Evolutionary conservation across 2,797 vertebrate species (phyloP).

Genomic region (Parauchenoglanis punctatus): DNA sequence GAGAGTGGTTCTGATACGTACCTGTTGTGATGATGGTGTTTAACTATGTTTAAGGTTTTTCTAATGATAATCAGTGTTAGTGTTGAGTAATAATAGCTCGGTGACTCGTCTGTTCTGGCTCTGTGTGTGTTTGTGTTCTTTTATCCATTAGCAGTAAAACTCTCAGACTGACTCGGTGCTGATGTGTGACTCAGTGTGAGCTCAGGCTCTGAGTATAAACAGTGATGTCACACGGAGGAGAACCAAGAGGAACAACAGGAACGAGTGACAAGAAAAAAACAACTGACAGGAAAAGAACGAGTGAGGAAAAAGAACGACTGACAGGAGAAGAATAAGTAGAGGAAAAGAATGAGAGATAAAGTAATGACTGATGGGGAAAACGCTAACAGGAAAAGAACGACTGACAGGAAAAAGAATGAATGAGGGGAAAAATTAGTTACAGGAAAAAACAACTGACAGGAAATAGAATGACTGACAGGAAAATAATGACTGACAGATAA

Average conservation of each 20-base stretch:
- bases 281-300: neutral
- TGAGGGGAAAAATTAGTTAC: no score
- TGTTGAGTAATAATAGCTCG: neutral
- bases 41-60: no score
- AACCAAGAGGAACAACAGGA: neutral
- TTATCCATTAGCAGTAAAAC: neutral
- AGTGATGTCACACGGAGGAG: neutral
- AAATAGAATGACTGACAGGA: no score
- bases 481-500: no score
- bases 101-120: neutral
- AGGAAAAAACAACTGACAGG: no score
- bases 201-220: neutral
- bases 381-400: neutral
- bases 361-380: neutral
- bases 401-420: no score
- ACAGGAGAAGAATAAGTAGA: neutral
- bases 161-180: neutral
- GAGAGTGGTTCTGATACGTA: no score
- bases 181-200: neutral
- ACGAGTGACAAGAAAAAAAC: neutral
- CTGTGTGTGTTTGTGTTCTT: neutral
- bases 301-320: neutral
- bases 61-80: no score
- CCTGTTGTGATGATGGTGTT: no score
- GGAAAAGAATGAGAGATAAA: neutral